Base-by-base conservation (phyloP, 2,888 invertebrate species). In the Stenichneumon culpator region DNA sequence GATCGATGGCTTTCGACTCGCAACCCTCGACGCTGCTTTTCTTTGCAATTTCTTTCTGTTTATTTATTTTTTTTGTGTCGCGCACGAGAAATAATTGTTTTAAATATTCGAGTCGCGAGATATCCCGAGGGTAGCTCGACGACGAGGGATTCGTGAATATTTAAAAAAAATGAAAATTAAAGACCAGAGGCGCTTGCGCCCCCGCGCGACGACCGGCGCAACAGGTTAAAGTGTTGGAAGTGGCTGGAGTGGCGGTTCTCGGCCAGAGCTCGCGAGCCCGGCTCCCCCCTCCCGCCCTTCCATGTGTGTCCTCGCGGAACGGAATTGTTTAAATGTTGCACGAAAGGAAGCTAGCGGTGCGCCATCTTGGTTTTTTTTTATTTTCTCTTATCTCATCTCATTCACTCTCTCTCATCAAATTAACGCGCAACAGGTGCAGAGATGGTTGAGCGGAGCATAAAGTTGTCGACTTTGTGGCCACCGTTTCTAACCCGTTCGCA, bases 311-410 rank as follows among this genome's bases (percentile, higher is more conserved):
- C 82, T 84, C 86, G 86, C 87, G 85, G 86, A 88, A 87, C 85
- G 80, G 89, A 87, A 90, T 91, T 91, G 90, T 91, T 92, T 91
- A 92, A 92, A 92, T 90, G 90, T 91, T 91, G 87, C 87, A 91
- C 85, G 88, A 90, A 91, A 88, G 88, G 88, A 88, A 86, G 73
- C 68, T 77, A 78, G 87, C 75, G 87, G 82, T 84, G 70, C 86
- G 85, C 87, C 79, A 89, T 89, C 84, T 87, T 88, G 87, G 83
- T 88, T 87, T 86, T 86, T 36, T 87, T 87, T 86, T 88, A 86
- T 72, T 57, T 32, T 75, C 44, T 28, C 28, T 72, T 52, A 36
- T 67, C 54, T 73, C 74, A 69, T 74, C 74, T 79, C 65, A 63
- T 81, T 50, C 80, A 67, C 85, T 68, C 72, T 83, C 86, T 88